Conservation (phyloP, 2,888 invertebrate genomes). For the Pseudococcus viburni region DNA sequence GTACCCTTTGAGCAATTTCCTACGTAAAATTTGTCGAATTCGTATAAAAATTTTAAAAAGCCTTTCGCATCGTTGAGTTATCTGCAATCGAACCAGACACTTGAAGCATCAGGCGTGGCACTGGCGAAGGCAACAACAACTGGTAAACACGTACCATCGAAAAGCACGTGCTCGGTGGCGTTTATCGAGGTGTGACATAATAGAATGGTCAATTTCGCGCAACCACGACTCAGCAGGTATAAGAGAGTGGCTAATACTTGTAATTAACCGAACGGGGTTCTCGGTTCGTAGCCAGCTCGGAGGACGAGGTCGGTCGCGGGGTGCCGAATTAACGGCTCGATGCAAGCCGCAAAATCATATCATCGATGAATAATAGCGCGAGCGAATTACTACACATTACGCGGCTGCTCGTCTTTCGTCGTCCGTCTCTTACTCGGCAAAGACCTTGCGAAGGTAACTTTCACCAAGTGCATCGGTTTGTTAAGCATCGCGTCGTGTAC, state of each 20-base stretch:
- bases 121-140: neutral
- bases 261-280: neutral
- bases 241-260: neutral
- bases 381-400: neutral
- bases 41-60: too few species aligned
- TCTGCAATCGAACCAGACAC: too few species aligned
- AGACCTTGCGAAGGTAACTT: constrained; percentile 55
- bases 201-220: constrained; percentile 28
- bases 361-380: neutral
- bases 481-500: constrained; percentile 11
- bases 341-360: neutral
- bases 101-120: too few species aligned
- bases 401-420: too few species aligned
- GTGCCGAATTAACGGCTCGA: neutral
- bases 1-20: too few species aligned
- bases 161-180: constrained; percentile 43
- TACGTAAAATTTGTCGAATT: too few species aligned
- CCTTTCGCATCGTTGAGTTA: too few species aligned
- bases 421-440: neutral
- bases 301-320: too few species aligned
- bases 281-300: neutral
- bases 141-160: neutral
- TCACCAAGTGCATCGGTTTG: constrained; percentile 46
- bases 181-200: constrained; percentile 52
- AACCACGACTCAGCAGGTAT: neutral